Conservation (phyloP, 1,140 invertebrate species). For the Melanaphis sacchari region DNA sequence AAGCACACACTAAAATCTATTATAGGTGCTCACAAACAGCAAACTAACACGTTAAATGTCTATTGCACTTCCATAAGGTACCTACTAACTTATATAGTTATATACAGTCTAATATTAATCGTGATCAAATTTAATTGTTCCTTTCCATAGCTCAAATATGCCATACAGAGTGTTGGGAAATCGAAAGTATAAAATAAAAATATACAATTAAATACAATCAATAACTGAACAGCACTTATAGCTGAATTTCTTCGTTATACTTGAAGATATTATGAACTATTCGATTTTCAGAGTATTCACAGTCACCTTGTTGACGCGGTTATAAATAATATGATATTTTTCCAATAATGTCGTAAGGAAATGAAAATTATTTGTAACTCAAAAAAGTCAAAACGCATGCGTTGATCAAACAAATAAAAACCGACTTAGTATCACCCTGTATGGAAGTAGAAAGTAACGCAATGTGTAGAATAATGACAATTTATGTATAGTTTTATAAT, state of each 20-base stretch:
- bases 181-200: not conserved
- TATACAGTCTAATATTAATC: not conserved
- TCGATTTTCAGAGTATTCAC: not conserved
- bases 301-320: no score
- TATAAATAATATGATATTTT: not conserved
- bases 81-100: not conserved
- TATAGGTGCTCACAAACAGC: not conserved
- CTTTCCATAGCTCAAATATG: not conserved
- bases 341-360: not conserved
- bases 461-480: not conserved
- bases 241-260: no score
- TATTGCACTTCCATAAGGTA: constrained; percentile 12
- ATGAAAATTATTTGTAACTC: no score
- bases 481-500: not conserved
- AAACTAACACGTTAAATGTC: not conserved
- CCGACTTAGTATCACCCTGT: not conserved
- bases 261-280: no score
- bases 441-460: not conserved
- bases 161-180: not conserved
- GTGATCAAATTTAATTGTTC: not conserved
- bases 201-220: not conserved
- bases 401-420: no score
- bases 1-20: not conserved
- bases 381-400: no score
- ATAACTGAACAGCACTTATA: not conserved